Percentiles rank a stretch among this genome's conserved stretches.
phyloP scores from a whole-genome alignment of 2,797 vertebrate species.

The Poeciliopsis infans region DNA sequence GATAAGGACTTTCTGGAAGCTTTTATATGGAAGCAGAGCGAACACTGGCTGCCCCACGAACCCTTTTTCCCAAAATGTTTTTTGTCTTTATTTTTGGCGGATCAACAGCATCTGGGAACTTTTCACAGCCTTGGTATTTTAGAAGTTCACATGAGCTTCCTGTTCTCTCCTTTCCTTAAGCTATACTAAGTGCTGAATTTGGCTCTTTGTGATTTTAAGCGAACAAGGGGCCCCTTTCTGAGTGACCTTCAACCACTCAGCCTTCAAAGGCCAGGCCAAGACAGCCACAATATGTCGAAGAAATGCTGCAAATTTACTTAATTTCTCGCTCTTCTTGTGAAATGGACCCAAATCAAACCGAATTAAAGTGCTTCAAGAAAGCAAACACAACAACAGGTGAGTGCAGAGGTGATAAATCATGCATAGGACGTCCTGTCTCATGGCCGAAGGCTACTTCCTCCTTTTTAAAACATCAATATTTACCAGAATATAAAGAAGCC shows the following conservation, averaged over 20 bases:
- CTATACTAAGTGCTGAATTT: not conserved
- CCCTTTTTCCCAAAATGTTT: not conserved
- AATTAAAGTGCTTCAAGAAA: not conserved
- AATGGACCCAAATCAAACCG: not conserved
- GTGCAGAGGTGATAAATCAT: conserved; percentile 28
- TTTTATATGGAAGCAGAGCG: not conserved
- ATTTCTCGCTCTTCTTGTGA: not conserved
- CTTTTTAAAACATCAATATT: conserved; percentile 79
- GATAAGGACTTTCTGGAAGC: not conserved
- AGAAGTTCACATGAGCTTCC: not conserved
- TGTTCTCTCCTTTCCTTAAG: not conserved
- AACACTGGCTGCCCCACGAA: not conserved
- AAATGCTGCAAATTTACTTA: not conserved
- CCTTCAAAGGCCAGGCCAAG: not conserved
- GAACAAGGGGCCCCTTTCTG: not conserved
- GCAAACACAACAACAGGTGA: conserved; percentile 57
- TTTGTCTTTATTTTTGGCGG: not conserved
- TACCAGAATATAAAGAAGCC: conserved; percentile 66
- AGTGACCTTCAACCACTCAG: not conserved
- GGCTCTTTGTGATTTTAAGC: not conserved
- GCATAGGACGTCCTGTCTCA: conserved; percentile 63
- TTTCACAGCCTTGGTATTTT: not conserved
- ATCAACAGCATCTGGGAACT: not conserved
- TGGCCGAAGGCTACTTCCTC: conserved; percentile 69
- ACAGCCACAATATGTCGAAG: not conserved